Evolutionary conservation across 2,797 vertebrate genomes (phyloP).

Genomic region (Falco berigora): DNA sequence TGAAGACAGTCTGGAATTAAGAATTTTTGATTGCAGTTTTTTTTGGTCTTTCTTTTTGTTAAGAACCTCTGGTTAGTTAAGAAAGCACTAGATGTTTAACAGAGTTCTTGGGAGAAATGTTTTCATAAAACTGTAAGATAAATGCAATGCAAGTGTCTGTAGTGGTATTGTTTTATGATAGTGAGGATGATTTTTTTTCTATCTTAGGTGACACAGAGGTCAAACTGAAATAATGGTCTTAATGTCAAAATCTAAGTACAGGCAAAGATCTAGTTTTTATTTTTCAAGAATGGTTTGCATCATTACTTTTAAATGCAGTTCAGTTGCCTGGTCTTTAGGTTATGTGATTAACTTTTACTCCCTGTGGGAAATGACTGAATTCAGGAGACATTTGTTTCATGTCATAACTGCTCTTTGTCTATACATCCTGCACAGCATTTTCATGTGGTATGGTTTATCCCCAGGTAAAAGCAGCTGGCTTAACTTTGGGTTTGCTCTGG

Average conservation of each 20-base stretch:
- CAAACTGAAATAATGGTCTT: neutral
- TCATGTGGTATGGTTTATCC: neutral
- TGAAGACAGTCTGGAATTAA: neutral
- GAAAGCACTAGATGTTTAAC: neutral
- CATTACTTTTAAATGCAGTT: slow-evolving; percentile 21
- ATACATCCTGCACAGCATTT: neutral
- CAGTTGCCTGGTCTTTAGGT: slow-evolving; percentile 7
- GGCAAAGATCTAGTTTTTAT: neutral
- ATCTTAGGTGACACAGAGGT: neutral
- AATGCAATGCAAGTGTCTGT: neutral
- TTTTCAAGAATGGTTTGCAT: slow-evolving; percentile 17
- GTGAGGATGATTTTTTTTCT: neutral
- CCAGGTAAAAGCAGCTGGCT: neutral
- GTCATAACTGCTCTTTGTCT: slow-evolving; percentile 1
- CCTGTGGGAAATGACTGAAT: slow-evolving; percentile 37
- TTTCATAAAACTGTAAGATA: neutral
- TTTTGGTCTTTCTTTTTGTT: neutral
- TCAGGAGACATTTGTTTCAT: slow-evolving; percentile 21
- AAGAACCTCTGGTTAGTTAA: neutral
- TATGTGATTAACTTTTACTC: slow-evolving; percentile 28
- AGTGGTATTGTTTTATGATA: neutral
- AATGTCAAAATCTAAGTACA: neutral
- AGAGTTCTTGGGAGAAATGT: neutral
- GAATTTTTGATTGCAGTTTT: neutral
- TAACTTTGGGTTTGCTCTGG: neutral